Percentiles rank a stretch among this genome's conserved stretches.
Evolutionary conservation across 2,888 invertebrate species (phyloP).

Genomic region (Pardosa pseudoannulata): DNA sequence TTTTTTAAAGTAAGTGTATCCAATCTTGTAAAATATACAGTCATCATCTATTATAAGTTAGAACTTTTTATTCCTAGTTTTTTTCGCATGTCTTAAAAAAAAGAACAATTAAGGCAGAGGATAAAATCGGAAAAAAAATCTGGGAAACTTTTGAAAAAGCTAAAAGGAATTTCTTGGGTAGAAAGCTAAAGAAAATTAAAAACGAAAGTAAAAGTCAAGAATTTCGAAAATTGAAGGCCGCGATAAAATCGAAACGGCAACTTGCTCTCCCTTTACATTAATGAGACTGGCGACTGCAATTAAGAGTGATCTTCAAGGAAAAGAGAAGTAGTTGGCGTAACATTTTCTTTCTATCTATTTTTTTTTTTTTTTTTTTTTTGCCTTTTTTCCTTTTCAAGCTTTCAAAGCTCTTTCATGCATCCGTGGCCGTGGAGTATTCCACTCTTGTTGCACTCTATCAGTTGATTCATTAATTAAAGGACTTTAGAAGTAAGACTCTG

Average conservation of each 20-base stretch:
- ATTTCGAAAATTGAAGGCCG: slow-evolving; percentile 52
- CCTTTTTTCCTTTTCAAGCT: slow-evolving; percentile 20
- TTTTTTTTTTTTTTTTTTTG: too few species aligned
- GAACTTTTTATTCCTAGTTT: neutral
- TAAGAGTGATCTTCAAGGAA: slow-evolving; percentile 38
- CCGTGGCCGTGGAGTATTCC: slow-evolving; percentile 40
- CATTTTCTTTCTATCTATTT: too few species aligned
- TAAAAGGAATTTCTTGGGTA: slow-evolving; percentile 19
- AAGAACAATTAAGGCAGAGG: slow-evolving; percentile 1
- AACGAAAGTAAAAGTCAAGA: slow-evolving; percentile 22
- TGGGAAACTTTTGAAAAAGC: slow-evolving; percentile 42
- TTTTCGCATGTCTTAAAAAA: neutral
- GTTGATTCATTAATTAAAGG: slow-evolving; percentile 60
- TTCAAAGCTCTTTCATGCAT: slow-evolving; percentile 40
- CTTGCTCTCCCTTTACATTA: slow-evolving; percentile 20
- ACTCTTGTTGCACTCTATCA: slow-evolving; percentile 51
- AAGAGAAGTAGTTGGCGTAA: slow-evolving; percentile 17
- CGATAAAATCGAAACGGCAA: slow-evolving; percentile 64
- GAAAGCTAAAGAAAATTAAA: slow-evolving; percentile 12
- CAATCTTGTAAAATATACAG: too few species aligned
- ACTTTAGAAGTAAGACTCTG: slow-evolving; percentile 32
- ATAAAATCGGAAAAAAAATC: slow-evolving; percentile 10
- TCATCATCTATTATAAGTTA: too few species aligned
- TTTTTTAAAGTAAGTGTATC: too few species aligned
- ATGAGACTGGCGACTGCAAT: slow-evolving; percentile 52